Conservation (phyloP, 1,140 invertebrate genomes). For the Hermetia illucens region DNA sequence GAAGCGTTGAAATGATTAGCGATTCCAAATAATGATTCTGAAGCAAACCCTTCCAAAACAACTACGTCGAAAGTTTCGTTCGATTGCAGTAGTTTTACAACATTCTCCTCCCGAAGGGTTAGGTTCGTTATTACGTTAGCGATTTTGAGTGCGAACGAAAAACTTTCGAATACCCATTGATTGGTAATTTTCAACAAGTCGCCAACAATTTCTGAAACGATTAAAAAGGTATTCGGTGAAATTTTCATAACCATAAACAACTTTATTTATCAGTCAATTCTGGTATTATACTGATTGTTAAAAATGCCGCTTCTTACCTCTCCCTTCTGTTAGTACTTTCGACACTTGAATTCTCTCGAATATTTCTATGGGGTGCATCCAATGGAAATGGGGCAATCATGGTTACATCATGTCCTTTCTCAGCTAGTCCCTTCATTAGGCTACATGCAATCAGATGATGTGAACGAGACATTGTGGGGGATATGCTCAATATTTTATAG, state of each 20-base stretch:
- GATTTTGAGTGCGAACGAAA: no score
- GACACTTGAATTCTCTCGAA: not conserved
- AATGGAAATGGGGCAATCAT: conserved; percentile 43
- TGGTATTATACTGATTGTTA: no score
- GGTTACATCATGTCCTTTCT: conserved; percentile 46
- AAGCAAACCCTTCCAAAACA: conserved; percentile 9
- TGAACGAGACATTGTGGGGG: conserved; percentile 41
- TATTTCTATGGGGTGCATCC: conserved; percentile 10
- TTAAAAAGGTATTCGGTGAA: no score
- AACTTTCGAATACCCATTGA: no score
- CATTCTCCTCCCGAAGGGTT: no score
- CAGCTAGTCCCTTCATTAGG: conserved; percentile 41
- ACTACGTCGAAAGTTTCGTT: conserved; percentile 3
- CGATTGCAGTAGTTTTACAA: not conserved
- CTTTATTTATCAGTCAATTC: no score
- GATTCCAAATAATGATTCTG: conserved; percentile 13
- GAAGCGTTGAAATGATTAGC: conserved; percentile 13
- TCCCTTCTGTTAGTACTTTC: no score
- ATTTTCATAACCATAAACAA: no score
- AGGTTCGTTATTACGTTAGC: no score
- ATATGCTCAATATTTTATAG: conserved; percentile 40
- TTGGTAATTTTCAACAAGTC: no score
- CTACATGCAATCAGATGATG: conserved; percentile 46
- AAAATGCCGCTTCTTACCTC: no score
- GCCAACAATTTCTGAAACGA: no score